Base-by-base conservation (phyloP, 2,888 invertebrate species). In the Ferdinandea cuprea region DNA sequence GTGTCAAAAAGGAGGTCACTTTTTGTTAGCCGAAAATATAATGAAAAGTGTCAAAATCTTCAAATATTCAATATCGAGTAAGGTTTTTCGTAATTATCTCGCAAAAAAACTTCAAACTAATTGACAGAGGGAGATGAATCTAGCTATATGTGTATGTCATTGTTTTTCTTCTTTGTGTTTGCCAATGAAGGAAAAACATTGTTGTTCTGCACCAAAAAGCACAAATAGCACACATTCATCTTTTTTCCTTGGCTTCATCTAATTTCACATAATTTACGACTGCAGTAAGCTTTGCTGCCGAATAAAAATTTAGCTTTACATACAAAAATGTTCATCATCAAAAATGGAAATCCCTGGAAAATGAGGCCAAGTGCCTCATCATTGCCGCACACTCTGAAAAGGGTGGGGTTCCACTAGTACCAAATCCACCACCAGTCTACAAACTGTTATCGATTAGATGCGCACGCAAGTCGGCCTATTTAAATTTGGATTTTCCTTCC, bases 391-490 rank as follows among this genome's bases (percentile, higher is more conserved):
- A 2, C 7, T 1, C 42, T 42, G 37, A 81, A 81, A 71, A 81
- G 81, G 77, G 81, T 81, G 81, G 81, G 77, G 81, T 77, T 81
- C 58, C 44, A 52, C 42, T 73, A 30, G 54, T 56, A n/a, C 44
- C 59, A 9, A 46, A 59, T 58, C 58, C 71, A 68, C 30, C 46
- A 54, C 50, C 61, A 69, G 76, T 81, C 71, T 61, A 61, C 48
- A 61, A 73, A 65, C 59, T 80, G n/a, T 80, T 85, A 85, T 85
- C 85, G 85, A 85, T 85, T 85, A 85, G 85, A 85, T 85, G 85
- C 85, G 85, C 85, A 80, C 85, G 85, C 85, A 85, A 46, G 52
- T 40, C 68, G 78, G 73, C 83, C 83, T 68, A 78, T 83, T 83
- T 83, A 73, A 83, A 78, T 54, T 83, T 63, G 68, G 61, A 83